These are phyloP conservation scores for Smittia sp. DNA, from an alignment of 2,888 invertebrate genomes.

Conservation along the genomic window DNA sequence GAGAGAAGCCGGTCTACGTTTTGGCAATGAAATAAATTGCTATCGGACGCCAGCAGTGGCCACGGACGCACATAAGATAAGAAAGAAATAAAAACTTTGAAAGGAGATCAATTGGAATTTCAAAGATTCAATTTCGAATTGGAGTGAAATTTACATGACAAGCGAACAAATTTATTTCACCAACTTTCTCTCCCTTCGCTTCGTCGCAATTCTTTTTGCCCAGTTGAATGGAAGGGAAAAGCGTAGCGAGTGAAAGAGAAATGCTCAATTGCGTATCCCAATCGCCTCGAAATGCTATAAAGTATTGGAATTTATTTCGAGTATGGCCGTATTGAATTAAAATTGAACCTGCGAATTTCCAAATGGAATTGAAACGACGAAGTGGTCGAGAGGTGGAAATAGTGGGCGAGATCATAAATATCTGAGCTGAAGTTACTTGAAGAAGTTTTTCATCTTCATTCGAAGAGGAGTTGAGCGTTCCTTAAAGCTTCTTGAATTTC, in stretches of 20 bases:
- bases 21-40: conserved; percentile 30
- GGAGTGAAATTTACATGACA: conserved; percentile 17
- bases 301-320: neutral
- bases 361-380: neutral
- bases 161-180: conserved; percentile 12
- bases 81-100: neutral
- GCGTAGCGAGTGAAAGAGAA: neutral
- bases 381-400: neutral
- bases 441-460: no score
- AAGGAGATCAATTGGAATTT: conserved; percentile 22
- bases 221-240: neutral
- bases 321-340: neutral
- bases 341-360: neutral
- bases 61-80: neutral
- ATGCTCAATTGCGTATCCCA: conserved; percentile 1
- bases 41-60: conserved; percentile 7
- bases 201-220: neutral
- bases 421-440: neutral
- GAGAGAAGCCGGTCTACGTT: neutral
- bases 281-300: neutral
- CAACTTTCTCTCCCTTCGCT: neutral
- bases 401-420: neutral
- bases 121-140: conserved; percentile 32
- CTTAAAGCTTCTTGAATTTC: no score
- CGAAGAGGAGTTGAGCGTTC: no score